A percentile compares a stretch with the other conserved stretches of the same genome.
These are phyloP conservation scores for Moxostoma hubbsi DNA, from an alignment of 2,797 vertebrate genomes.

Conservation along the genomic window DNA sequence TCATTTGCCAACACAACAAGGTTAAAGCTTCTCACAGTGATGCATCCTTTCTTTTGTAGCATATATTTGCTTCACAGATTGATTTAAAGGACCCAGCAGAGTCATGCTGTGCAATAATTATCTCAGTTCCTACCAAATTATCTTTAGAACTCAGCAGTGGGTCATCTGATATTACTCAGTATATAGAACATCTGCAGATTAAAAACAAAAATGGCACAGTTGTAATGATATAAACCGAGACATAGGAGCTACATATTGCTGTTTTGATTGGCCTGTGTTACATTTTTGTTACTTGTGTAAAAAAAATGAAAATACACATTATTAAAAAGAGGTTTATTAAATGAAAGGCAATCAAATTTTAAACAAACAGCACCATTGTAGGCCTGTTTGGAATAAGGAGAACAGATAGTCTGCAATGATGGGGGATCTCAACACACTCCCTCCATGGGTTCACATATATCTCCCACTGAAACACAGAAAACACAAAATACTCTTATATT, in stretches of 20 bases:
- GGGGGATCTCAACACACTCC: constrained; percentile 54
- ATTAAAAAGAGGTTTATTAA: constrained; percentile 74
- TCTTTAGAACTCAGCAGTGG: too few species aligned
- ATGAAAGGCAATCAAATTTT: constrained; percentile 72
- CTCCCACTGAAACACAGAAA: constrained; percentile 66
- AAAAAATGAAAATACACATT: neutral
- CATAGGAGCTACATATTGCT: neutral
- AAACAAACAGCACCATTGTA: constrained; percentile 65
- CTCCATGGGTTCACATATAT: constrained; percentile 71
- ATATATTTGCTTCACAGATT: too few species aligned
- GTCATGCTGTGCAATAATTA: too few species aligned
- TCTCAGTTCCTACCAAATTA: too few species aligned
- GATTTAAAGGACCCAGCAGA: too few species aligned
- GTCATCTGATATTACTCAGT: too few species aligned
- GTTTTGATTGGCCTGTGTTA: neutral
- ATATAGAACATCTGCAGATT: too few species aligned
- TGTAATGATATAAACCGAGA: too few species aligned
- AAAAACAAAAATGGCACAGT: too few species aligned
- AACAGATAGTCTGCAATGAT: constrained; percentile 60
- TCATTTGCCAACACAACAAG: too few species aligned
- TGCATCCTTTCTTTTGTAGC: too few species aligned
- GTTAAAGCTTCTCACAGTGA: too few species aligned
- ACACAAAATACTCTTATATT: neutral
- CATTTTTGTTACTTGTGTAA: neutral
- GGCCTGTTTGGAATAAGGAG: constrained; percentile 51